A percentile compares a stretch with the other conserved stretches of the same genome.
These are phyloP conservation scores for Mastomys natalensis DNA, from an alignment of 2,113 vertebrate genomes.

Conservation along the genomic window DNA sequence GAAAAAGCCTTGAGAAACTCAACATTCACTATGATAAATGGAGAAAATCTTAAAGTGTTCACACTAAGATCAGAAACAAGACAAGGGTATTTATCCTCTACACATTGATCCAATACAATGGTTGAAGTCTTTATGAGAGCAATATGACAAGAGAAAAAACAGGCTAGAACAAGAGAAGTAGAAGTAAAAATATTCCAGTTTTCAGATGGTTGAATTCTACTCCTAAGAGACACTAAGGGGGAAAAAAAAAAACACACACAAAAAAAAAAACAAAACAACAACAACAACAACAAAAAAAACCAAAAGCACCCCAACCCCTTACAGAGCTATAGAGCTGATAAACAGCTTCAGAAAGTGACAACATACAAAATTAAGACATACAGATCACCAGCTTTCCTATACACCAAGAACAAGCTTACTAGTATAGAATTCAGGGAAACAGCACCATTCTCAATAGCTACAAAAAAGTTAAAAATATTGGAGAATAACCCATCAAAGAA, in stretches of 20 bases:
- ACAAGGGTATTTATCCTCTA: background rate
- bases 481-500: background rate
- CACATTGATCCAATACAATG: background rate
- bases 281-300: background rate
- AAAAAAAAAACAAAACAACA: background rate
- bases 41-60: background rate
- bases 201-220: background rate
- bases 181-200: background rate
- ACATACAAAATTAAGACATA: background rate
- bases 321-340: background rate
- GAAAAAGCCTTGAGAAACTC: background rate
- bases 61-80: background rate
- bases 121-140: background rate
- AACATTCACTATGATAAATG: background rate
- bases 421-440: background rate
- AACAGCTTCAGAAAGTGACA: background rate
- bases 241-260: too few species aligned
- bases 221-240: background rate
- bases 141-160: background rate
- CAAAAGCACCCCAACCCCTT: background rate
- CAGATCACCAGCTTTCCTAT: background rate
- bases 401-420: background rate
- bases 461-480: too few species aligned
- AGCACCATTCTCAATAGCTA: background rate
- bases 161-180: background rate